These are phyloP conservation scores for Barypeithes pellucidus DNA, from an alignment of 2,888 invertebrate species.

Conservation along the genomic window DNA sequence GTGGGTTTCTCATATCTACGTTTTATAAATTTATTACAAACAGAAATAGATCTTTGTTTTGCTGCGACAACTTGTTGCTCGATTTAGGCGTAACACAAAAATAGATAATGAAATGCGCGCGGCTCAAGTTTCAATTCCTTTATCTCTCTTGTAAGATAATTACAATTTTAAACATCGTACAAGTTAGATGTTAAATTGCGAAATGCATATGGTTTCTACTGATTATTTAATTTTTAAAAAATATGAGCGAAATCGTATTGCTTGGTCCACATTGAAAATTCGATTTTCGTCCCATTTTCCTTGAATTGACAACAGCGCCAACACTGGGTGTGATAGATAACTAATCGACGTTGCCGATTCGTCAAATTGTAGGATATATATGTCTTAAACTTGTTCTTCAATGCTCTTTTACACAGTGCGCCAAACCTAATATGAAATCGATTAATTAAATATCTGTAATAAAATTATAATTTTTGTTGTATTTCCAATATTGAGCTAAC, in stretches of 20 bases:
- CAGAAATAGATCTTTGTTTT: constrained; percentile 40
- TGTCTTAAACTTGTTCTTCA: neutral
- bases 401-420: neutral
- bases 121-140: constrained; percentile 30
- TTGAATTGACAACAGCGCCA: constrained; percentile 41
- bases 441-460: no score
- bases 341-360: constrained; percentile 24
- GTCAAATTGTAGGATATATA: neutral
- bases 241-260: neutral
- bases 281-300: constrained; percentile 48
- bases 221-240: neutral
- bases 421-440: neutral
- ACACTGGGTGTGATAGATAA: constrained; percentile 22
- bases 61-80: constrained; percentile 44
- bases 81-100: constrained; percentile 45
- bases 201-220: neutral
- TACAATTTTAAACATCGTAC: neutral
- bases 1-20: neutral
- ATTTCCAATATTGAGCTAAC: no score
- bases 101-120: constrained; percentile 33
- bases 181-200: neutral
- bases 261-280: constrained; percentile 30
- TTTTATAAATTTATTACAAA: constrained; percentile 1
- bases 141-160: neutral
- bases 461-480: no score